Evolutionary conservation across 2,113 vertebrate genomes (phyloP), one percentile per base, ranked within the genome.

Genomic region (Zootoca vivipara): DNA sequence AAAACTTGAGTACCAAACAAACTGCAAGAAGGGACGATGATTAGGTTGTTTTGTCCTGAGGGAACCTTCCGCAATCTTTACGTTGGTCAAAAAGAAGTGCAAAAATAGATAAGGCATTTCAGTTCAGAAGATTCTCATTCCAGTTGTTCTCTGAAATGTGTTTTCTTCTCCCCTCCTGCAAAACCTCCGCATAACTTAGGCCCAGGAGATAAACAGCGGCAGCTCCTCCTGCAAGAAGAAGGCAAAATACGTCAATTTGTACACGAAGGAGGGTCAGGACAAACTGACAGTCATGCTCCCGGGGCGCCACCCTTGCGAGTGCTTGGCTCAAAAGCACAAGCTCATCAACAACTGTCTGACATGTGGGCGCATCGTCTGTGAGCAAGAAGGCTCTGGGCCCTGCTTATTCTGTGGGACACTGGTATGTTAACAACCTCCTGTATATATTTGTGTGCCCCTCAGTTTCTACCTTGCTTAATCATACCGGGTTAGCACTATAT

Each of bases 291-390:
- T 99, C 30, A 90, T 99, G 18, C 97, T 99, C 42, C 99, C 99
- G 0, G 99, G 99, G 20, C 98, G 98, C 42, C 96, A 99, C 4
- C 3, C 96, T 69, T 99, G 99, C 1, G 98, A 99, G 22, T 99
- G 99, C 94, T 96, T 99, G 92, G 99, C 98, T 87, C 99, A 99
- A 94, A 99, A 98, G 94, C 99, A 99, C 96, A 98, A 94, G 65
- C 98, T 99, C 38, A 96, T 99, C 95, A 99, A 99, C 96, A 99
- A 99, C 97, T 99, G 99, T 94, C 91, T 99, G 94, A 96, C 94
- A 58, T 99, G 99, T 0, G 99, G 99, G 3, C 98, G 98, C 24
- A 99, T 99, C 0, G 98, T 99, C 84, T 99, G 99, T 1, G 98
- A 98, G 88, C 99, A 99, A 93, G 99, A 99, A 85, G 99, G 98